Conservation (phyloP, 2,888 invertebrate genomes). For the Drosophila eohydei region DNA sequence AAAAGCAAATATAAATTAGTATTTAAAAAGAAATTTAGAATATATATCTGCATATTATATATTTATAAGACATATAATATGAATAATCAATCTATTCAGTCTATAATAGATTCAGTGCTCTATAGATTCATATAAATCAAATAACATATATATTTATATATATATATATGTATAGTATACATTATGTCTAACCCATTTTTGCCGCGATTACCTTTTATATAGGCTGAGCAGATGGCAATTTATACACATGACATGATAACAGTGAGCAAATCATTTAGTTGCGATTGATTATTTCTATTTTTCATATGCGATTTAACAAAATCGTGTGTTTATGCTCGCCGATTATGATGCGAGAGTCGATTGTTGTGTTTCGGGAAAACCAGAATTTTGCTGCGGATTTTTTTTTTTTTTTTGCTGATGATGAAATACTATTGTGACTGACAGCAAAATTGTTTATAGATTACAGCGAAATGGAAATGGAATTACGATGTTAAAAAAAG, state of each 20-base stretch:
- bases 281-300: slow-evolving; percentile 4
- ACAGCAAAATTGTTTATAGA: slow-evolving; percentile 18
- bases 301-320: not conserved
- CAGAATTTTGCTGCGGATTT: not conserved
- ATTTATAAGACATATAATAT: not conserved
- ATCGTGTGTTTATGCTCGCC: not conserved
- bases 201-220: not conserved
- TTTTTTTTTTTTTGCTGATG: slow-evolving; percentile 11
- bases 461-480: slow-evolving; percentile 36
- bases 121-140: not conserved
- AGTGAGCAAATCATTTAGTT: not conserved
- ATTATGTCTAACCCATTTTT: slow-evolving; percentile 1
- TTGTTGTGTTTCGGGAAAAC: not conserved
- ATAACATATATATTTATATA: not conserved
- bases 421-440: slow-evolving; percentile 23
- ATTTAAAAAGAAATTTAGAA: too few relatives aligned
- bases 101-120: not conserved
- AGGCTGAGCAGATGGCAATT: slow-evolving; percentile 5
- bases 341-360: not conserved
- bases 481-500: slow-evolving; percentile 36
- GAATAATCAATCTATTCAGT: too few relatives aligned
- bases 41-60: not conserved
- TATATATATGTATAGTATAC: not conserved
- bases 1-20: not conserved
- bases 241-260: slow-evolving; percentile 1